A percentile compares a stretch with the other conserved stretches of the same genome.
These are phyloP conservation scores for Alexandromys fortis DNA, from an alignment of 2,113 vertebrate genomes.

Conservation along the genomic window DNA sequence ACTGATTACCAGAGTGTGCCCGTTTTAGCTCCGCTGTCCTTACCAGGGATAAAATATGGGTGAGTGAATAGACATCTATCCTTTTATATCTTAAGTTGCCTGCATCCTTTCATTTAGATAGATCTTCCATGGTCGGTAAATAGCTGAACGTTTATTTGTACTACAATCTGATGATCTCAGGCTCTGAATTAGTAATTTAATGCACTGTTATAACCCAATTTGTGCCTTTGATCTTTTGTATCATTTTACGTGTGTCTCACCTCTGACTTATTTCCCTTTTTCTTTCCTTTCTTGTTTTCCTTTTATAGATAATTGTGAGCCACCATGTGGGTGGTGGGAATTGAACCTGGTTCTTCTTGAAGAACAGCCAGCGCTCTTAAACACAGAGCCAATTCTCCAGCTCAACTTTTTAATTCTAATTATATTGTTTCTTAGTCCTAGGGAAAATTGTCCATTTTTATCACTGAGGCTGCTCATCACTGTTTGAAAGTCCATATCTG, in stretches of 20 bases:
- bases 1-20: not conserved
- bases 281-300: not conserved
- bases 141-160: not conserved
- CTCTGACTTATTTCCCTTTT: not conserved
- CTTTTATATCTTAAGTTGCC: not conserved
- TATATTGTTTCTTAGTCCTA: not conserved
- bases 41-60: not conserved
- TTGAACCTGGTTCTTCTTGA: not conserved
- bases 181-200: not conserved
- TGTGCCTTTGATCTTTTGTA: not conserved
- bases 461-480: not conserved
- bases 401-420: not conserved
- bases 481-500: not conserved
- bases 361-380: not conserved
- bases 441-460: not conserved
- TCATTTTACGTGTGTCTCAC: not conserved
- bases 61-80: not conserved
- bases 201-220: not conserved
- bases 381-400: not conserved
- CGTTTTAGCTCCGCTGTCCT: not conserved
- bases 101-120: not conserved
- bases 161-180: not conserved
- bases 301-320: not conserved
- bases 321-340: not conserved
- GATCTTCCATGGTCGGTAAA: not conserved